Conservation (phyloP, 2,888 invertebrate genomes). For the Andrena camellia region DNA sequence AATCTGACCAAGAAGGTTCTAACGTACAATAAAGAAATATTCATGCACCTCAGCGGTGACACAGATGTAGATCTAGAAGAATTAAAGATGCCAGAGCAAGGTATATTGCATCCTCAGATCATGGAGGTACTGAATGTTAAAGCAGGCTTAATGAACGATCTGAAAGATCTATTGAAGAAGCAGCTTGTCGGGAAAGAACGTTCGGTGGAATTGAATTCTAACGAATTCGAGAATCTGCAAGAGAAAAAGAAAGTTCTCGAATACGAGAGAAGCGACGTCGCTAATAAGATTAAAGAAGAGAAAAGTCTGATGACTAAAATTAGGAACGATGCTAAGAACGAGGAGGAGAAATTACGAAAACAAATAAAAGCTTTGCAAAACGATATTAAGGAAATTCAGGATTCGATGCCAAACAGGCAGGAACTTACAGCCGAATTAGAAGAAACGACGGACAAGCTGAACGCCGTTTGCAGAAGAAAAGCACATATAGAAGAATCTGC, state of each 20-base stretch:
- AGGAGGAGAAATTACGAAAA: slow-evolving; percentile 71
- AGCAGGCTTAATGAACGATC: slow-evolving; percentile 51
- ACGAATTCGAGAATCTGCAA: slow-evolving; percentile 67
- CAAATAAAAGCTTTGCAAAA: slow-evolving; percentile 72
- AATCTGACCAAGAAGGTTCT: slow-evolving; percentile 76
- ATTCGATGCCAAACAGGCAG: slow-evolving; percentile 62
- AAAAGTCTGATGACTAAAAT: slow-evolving; percentile 67
- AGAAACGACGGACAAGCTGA: slow-evolving; percentile 74
- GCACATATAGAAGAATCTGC: slow-evolving; percentile 69
- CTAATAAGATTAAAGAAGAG: slow-evolving; percentile 68
- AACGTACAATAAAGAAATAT: slow-evolving; percentile 78
- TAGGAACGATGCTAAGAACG: slow-evolving; percentile 60
- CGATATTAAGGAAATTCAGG: slow-evolving; percentile 65
- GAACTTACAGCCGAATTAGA: slow-evolving; percentile 60
- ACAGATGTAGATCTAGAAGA: slow-evolving; percentile 69
- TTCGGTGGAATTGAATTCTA: slow-evolving; percentile 46
- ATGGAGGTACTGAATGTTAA: slow-evolving; percentile 67
- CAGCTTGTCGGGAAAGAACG: slow-evolving; percentile 46
- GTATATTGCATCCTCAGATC: slow-evolving; percentile 66
- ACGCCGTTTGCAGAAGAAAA: slow-evolving; percentile 71
- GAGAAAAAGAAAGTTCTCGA: slow-evolving; percentile 63
- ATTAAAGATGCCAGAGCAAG: slow-evolving; percentile 77
- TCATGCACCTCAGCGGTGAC: slow-evolving; percentile 69
- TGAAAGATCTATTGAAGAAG: slow-evolving; percentile 62
- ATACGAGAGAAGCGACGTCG: slow-evolving; percentile 61